Base-by-base conservation (phyloP, 2,113 vertebrate genomes). In the Tyrannus savana region DNA sequence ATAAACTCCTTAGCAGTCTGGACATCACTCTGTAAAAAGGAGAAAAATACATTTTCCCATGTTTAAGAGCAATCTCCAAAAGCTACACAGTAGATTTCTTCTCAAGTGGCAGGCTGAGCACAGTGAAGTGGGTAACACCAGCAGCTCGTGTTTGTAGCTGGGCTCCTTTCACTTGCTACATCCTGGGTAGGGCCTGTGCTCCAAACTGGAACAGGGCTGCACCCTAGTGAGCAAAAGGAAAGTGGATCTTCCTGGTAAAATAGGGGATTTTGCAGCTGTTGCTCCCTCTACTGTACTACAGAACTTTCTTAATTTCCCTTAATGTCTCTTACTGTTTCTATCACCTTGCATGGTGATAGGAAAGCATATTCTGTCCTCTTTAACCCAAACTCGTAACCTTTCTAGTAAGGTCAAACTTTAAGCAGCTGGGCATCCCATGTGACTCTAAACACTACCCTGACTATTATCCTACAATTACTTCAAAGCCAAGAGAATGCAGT, bases 1-100 rank as follows among this genome's bases (percentile, higher is more conserved):
- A 99, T 98, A 96, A 99, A 98, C 52, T 99, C 98, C 97, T 99
- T 99, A 84, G 99, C 99, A 96, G 99, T 99, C 95, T 99, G 99
- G 91, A 92, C 97, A 97, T 99, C 99, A 88, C 97, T 99, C 99
- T 99, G 69, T 35, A 52, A 89, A 66, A 89, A 66, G 30, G 25
- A 14, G 28, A 50, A 87, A 95, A 73, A 52, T 21, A 28, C 6
- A 13, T 2, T 19, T 52, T 35, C 67, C 1, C 21, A 27, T 27
- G 35, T 66, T 84, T 74, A 96, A 93, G 14, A 39, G 68, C 31
- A 86, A 47, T 53, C 75, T 59, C 42, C 27, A 84, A 81, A 86
- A 96, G 52, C 53, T 41, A 78, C 15, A 46, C 27, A 41, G 55
- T 6, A 91, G 60, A 30, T 75, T 77, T 85, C 17, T 77, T 83